Conservation (phyloP, 2,113 vertebrate genomes). For the Podarcis cretensis region DNA sequence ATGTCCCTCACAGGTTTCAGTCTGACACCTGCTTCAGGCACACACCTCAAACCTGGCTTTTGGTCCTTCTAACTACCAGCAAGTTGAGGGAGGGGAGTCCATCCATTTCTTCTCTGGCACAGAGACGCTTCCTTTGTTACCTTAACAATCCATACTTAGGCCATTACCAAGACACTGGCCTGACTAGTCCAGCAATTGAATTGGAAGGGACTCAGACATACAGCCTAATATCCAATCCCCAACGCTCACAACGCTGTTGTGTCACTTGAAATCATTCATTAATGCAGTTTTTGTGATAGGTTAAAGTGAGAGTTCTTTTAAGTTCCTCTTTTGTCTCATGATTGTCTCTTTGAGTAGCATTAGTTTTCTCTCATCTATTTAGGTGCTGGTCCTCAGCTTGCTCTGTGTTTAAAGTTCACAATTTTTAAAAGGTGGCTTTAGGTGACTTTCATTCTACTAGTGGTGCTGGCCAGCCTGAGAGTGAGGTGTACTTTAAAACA, state of each 20-base stretch:
- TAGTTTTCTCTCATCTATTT: not conserved
- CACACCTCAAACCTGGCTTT: too few relatives aligned
- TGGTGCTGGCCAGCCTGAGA: not conserved
- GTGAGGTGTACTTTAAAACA: not conserved
- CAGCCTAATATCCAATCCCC: too few relatives aligned
- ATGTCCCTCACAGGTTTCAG: too few relatives aligned
- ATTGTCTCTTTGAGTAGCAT: not conserved
- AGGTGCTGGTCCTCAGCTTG: not conserved
- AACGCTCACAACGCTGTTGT: not conserved
- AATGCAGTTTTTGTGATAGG: constrained; percentile 13
- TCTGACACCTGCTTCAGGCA: too few relatives aligned
- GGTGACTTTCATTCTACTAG: not conserved
- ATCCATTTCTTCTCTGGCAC: too few relatives aligned
- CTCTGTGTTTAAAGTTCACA: not conserved
- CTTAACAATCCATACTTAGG: too few relatives aligned
- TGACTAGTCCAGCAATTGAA: too few relatives aligned
- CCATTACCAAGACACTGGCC: too few relatives aligned
- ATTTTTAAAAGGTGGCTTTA: not conserved
- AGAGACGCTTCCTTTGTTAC: too few relatives aligned
- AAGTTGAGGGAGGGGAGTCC: too few relatives aligned
- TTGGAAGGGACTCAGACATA: too few relatives aligned
- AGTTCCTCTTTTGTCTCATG: not conserved
- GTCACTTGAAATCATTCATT: not conserved
- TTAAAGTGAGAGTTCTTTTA: not conserved
- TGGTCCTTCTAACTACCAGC: too few relatives aligned